Percentiles rank a stretch among this genome's conserved stretches.
Conservation (phyloP, 1,140 invertebrate species). For the Ceratoteleas bidentatus region DNA sequence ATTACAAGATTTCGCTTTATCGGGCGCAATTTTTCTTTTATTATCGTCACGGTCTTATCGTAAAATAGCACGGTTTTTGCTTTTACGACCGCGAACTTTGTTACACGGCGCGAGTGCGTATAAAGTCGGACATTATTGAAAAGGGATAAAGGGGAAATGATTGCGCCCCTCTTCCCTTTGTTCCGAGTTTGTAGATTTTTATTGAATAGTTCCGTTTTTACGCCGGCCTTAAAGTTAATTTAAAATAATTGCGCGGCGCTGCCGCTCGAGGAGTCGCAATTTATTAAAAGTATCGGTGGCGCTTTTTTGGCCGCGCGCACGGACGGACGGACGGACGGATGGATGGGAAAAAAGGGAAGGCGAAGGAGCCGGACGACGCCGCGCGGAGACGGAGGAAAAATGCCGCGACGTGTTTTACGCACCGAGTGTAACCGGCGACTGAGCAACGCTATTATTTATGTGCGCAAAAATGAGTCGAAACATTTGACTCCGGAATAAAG, state of each 20-base stretch:
- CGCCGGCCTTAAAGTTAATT: constrained; percentile 38
- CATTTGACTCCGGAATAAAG: too few relatives aligned
- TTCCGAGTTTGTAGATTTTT: constrained; percentile 32
- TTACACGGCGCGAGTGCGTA: constrained; percentile 33
- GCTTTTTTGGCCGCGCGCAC: constrained; percentile 29
- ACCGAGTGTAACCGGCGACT: constrained; percentile 33
- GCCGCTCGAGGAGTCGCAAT: constrained; percentile 42
- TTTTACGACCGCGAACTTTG: constrained; percentile 53
- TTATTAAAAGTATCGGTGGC: constrained; percentile 37
- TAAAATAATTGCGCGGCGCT: constrained; percentile 44
- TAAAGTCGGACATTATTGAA: constrained; percentile 49
- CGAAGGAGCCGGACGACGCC: too few relatives aligned
- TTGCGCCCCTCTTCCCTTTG: constrained; percentile 18
- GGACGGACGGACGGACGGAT: background rate
- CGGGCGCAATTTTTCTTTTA: constrained; percentile 58
- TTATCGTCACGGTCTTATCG: constrained; percentile 45
- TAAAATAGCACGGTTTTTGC: constrained; percentile 53
- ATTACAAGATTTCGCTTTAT: constrained; percentile 54
- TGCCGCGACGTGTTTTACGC: constrained; percentile 47
- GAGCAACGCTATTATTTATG: too few relatives aligned
- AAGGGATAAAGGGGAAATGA: constrained; percentile 46
- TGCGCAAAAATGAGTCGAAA: too few relatives aligned
- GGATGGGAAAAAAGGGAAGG: too few relatives aligned
- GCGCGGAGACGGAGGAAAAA: too few relatives aligned
- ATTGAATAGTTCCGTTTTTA: constrained; percentile 40